Conservation (phyloP, 1,140 invertebrate species). For the Penaeus indicus region DNA sequence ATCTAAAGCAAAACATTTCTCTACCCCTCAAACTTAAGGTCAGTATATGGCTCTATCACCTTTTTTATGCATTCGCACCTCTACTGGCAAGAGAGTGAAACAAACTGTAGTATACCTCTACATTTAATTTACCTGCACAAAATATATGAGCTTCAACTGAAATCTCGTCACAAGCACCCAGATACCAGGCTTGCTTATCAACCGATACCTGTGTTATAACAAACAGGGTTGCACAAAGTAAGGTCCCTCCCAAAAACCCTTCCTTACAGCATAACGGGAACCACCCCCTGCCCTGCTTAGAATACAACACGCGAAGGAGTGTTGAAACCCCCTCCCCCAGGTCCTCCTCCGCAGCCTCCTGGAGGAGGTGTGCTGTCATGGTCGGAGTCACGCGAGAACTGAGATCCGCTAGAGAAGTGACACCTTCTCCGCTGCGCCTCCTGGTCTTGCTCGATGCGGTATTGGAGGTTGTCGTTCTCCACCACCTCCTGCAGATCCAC, state of each 20-base stretch:
- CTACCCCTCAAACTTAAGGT: not conserved
- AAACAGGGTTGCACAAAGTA: not conserved
- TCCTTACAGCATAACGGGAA: not conserved
- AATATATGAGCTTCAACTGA: too few relatives aligned
- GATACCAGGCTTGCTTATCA: too few relatives aligned
- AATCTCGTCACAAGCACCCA: too few relatives aligned
- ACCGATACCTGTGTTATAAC: too few relatives aligned
- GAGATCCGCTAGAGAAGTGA: not conserved
- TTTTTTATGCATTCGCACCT: too few relatives aligned
- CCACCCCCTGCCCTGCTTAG: not conserved
- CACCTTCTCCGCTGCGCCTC: not conserved
- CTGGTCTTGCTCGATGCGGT: constrained; percentile 67
- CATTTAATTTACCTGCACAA: too few relatives aligned
- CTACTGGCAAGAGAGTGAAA: too few relatives aligned
- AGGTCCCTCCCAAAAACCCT: not conserved
- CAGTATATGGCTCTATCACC: too few relatives aligned
- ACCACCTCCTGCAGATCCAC: constrained; percentile 72
- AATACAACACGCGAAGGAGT: constrained; percentile 57
- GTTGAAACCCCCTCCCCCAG: constrained; percentile 51
- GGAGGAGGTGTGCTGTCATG: constrained; percentile 43
- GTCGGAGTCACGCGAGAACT: constrained; percentile 45
- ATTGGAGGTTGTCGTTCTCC: constrained; percentile 71
- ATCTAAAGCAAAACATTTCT: constrained; percentile 2
- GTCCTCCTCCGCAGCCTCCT: constrained; percentile 48
- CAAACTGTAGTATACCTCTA: too few relatives aligned